Evolutionary conservation across 2,888 invertebrate genomes (phyloP), one percentile per base, ranked within the genome.

Genomic region (Acronicta aceris): DNA sequence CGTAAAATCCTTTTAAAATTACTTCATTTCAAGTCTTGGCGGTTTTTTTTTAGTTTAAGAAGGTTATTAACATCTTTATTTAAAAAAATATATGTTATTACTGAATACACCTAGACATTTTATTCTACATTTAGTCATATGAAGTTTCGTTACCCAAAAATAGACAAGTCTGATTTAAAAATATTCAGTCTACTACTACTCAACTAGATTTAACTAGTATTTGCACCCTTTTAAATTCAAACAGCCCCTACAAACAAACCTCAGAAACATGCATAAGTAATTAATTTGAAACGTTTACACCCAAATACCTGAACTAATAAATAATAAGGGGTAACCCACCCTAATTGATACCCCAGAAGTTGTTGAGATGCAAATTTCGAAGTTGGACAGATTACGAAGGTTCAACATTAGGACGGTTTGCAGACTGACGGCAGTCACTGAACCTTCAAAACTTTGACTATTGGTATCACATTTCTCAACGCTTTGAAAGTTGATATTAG

Each of bases 391-490:
- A 64, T 71, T 71, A 75, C 60, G 49, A 52, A 64, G 52, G 72
- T 71, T 45, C n/a, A 42, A 63, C 42, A 27, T 75, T 60, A 59
- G 58, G 60, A 38, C 25, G 52, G 15, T 41, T 52, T 51, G 42
- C 50, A 60, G 48, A 59, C 72, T 56, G 63, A 67, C 43, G 55
- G 30, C 41, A 53, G 38, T 65, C 52, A 17, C 46, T 67, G 72
- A 65, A 66, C 72, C 53, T 57, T 67, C 56, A 68, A n/a, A 70
- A 67, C 61, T 73, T 67, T 61, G 21, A 25, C 52, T 49, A 70
- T 73, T 56, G 13, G 9, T 47, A 73, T 61, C 56, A 51, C 59
- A 53, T 65, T 45, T 70, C 51, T 60, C 57, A 43, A 27, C 54
- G 46, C 15, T 54, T 41, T n/a, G 12, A 36, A 55, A 56, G 36